phyloP scores from a whole-genome alignment of 2,888 invertebrate genomes.

The Ophion obscuratus region DNA sequence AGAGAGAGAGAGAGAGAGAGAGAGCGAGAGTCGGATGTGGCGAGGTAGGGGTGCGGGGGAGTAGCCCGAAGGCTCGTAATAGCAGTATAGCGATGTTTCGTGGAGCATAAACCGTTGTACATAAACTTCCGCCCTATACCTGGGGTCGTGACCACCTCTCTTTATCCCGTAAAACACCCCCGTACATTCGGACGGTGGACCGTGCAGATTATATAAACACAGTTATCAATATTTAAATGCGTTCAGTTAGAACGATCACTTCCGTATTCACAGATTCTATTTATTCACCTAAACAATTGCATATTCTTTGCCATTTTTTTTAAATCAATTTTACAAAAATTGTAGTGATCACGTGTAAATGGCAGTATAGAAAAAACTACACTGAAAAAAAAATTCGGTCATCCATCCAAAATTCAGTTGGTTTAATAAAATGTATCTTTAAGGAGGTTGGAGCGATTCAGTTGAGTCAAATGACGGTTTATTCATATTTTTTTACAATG shows the following conservation, averaged over 20 bases:
- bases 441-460: too few species aligned
- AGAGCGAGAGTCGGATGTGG: slow-evolving; percentile 6
- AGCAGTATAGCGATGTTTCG: slow-evolving; percentile 57
- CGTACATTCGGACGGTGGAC: slow-evolving; percentile 8
- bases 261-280: neutral
- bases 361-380: too few species aligned
- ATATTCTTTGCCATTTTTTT: neutral
- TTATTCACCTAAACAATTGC: neutral
- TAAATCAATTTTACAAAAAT: neutral
- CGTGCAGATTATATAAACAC: slow-evolving; percentile 46
- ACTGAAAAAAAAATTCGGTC: too few species aligned
- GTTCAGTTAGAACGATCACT: neutral
- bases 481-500: too few species aligned
- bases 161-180: slow-evolving; percentile 1
- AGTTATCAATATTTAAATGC: slow-evolving; percentile 42
- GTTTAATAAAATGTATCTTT: too few species aligned
- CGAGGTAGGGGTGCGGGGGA: slow-evolving; percentile 16
- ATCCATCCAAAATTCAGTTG: too few species aligned
- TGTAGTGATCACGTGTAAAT: too few species aligned
- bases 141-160: neutral
- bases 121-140: slow-evolving; percentile 54
- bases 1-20: slow-evolving; percentile 20
- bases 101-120: slow-evolving; percentile 50
- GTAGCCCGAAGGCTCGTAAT: slow-evolving; percentile 55
- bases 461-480: too few species aligned